Evolutionary conservation across 2,797 vertebrate species (phyloP), one percentile per base, ranked within the genome.

Genomic region (Xerus rutilus): DNA sequence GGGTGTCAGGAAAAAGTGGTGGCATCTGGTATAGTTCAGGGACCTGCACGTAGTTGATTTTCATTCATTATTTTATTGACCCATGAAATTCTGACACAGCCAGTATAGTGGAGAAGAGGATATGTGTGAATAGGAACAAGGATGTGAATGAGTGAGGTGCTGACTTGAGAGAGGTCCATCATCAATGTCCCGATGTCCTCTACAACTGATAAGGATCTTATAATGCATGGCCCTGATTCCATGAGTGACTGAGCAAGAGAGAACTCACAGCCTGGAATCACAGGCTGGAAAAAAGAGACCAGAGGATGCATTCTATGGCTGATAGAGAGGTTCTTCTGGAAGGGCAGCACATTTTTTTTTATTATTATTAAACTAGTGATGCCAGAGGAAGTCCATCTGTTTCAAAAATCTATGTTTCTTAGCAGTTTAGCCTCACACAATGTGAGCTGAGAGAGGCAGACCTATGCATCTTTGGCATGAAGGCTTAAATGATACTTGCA

Each of bases 391-490:
- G 91, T 92, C 57, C 64, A 82, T 95, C 84, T 96, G 93, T 57
- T 95, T 92, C 76, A 47, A 77, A 89, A 93, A 91, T 94, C 89
- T 73, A 20, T 91, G 93, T 89, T 95, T 96, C 92, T 91, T 94
- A 91, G 93, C 94, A 96, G 94, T 89, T 97, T 94, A 72, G 17
- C 79, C 91, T 91, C 5, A 11, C 78, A 86, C 74, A 35, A 0
- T 49, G 74, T 76, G 88, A 90, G 83, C 0, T 39, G 84, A 81
- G 70, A 96, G 47, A 95, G 59, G 73, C 62, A 69, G 88, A 57
- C 90, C 91, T 93, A 72, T 39, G 90, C 76, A n/a, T 74, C 88
- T 69, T 89, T 87, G 89, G 62, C 91, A 45, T 45, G 2, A 43
- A 79, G 4, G 7, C 45, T 87, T 86, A 87, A 96, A 64, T 96